Evolutionary conservation across 2,797 vertebrate species (phyloP), one percentile per base, ranked within the genome.

Genomic region (Gorsachius magnificus): DNA sequence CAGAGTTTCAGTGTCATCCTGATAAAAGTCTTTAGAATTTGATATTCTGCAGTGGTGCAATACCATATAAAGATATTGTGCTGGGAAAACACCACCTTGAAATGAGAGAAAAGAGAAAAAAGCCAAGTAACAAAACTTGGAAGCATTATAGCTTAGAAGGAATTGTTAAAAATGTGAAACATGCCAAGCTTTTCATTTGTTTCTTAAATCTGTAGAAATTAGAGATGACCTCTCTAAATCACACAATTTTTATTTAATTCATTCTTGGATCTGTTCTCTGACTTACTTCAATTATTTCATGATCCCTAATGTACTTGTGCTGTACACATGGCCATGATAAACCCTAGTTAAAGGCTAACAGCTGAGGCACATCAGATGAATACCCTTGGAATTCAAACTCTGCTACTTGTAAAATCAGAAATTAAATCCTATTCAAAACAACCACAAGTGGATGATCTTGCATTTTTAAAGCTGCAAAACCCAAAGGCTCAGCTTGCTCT

Each of bases 371-470:
- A 65, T 68, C 93, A 87, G 61, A 87, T 87, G 26, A 88, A 69
- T 66, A 83, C 58, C 56, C 58, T 76, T 86, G 61, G 43, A 91
- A 91, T 65, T 89, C 61, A 81, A 87, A 68, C 12, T 6, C 29
- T 35, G 24, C 53, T 88, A 90, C 43, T 93, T 92, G 68, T 90
- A 93, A 90, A 90, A 93, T 69, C 69, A 84, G 87, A 93, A 91
- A 90, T 85, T 90, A 90, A 96, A 90, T 92, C 58, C 87, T 87
- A 82, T 91, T 94, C 77, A 90, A 90, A 95, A 76, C 56, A 95
- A 72, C 38, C 26, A 57, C 38, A 83, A 95, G 24, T 89, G 28
- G 41, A 94, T 90, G 81, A 72, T 63, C 64, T 78, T 90, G 76
- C 81, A 72, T 89, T 93, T 93, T 93, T 74, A 82, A 91, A 94